Evolutionary conservation across 2,113 vertebrate genomes (phyloP).

Genomic region (Xiphophorus couchianus): DNA sequence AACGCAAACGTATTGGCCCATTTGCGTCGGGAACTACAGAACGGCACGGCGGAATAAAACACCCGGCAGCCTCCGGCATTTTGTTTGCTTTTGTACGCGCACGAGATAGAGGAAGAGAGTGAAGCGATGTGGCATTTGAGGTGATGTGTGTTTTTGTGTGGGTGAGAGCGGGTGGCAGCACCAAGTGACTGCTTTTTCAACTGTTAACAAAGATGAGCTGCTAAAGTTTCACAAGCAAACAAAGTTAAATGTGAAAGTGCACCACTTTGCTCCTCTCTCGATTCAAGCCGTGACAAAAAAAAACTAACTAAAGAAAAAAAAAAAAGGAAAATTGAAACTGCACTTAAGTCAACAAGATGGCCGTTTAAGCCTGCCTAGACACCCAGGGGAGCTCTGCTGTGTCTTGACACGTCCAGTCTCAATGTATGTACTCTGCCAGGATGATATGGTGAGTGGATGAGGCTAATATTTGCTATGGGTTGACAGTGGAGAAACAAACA

Average conservation of each 20-base stretch:
- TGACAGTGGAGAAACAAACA: slow-evolving; percentile 61
- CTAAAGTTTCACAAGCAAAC: slow-evolving; percentile 50
- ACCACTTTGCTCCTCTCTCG: slow-evolving; percentile 25
- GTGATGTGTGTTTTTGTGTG: neutral
- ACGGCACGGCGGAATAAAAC: neutral
- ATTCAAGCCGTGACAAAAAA: slow-evolving; percentile 4
- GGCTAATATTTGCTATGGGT: slow-evolving; percentile 28
- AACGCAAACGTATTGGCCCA: slow-evolving; percentile 47
- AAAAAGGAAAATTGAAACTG: slow-evolving; percentile 50
- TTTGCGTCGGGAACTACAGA: slow-evolving; percentile 5
- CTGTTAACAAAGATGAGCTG: slow-evolving; percentile 59
- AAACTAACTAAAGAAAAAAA: neutral
- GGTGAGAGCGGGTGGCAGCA: slow-evolving; percentile 1
- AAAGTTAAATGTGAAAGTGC: slow-evolving; percentile 53
- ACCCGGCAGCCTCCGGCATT: slow-evolving; percentile 27
- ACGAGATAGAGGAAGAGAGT: neutral
- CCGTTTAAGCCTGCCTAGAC: slow-evolving; percentile 35
- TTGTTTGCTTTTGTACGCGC: slow-evolving; percentile 25
- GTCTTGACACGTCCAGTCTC: slow-evolving; percentile 27
- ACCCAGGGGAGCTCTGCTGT: slow-evolving; percentile 13
- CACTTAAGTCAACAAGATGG: slow-evolving; percentile 52
- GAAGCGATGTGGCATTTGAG: slow-evolving; percentile 7
- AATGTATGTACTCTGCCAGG: slow-evolving; percentile 23
- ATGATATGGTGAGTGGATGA: slow-evolving; percentile 24
- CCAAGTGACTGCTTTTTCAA: slow-evolving; percentile 34